These are phyloP conservation scores for Sterna hirundo DNA, from an alignment of 2,113 vertebrate genomes.

Conservation along the genomic window DNA sequence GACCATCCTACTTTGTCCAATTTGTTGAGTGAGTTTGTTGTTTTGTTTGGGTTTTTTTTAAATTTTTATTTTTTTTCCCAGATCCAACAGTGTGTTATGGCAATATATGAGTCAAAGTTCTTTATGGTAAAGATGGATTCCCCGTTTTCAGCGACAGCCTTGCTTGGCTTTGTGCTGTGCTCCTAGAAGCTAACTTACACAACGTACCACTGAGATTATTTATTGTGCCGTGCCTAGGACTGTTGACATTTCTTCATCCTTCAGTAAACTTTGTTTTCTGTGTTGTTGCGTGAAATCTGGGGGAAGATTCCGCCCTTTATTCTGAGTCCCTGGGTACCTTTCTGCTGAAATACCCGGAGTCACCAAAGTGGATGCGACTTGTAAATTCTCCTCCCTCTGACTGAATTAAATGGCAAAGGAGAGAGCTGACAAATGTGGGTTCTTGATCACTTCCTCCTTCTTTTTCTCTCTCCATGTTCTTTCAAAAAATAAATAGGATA, in stretches of 20 bases:
- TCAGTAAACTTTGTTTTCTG: neutral
- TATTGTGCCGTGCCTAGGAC: neutral
- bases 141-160: neutral
- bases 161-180: neutral
- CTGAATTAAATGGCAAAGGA: neutral
- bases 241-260: neutral
- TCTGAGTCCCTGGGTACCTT: neutral
- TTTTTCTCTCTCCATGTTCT: neutral
- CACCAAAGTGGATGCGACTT: neutral
- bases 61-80: neutral
- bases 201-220: neutral
- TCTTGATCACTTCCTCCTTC: neutral
- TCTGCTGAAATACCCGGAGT: neutral
- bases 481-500: neutral
- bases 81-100: neutral
- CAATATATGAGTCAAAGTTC: neutral
- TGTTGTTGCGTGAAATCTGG: neutral
- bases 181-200: neutral
- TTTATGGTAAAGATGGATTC: neutral
- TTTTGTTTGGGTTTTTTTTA: too few species aligned
- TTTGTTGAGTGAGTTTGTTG: neutral
- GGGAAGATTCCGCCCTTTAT: neutral
- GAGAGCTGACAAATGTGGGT: neutral
- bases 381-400: neutral
- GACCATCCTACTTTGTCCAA: neutral